Evolutionary conservation across 2,113 vertebrate species (phyloP).

Genomic region (Nyctibius bracteatus): DNA sequence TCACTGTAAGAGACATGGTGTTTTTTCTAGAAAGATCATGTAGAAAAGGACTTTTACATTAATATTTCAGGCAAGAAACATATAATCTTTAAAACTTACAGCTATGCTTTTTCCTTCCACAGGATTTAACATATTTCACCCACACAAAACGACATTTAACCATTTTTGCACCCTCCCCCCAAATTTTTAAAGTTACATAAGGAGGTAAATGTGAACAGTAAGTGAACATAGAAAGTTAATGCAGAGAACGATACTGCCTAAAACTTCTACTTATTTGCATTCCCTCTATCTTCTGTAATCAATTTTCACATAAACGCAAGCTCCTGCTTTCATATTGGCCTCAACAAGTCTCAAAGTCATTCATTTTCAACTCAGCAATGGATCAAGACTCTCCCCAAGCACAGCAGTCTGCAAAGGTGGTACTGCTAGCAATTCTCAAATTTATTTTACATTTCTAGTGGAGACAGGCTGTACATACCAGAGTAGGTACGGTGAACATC

Average conservation of each 20-base stretch:
- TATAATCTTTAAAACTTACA: background rate
- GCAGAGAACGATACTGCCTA: background rate
- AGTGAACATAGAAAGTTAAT: background rate
- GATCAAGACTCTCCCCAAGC: background rate
- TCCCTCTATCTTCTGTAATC: background rate
- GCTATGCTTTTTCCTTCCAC: rapidly evolving
- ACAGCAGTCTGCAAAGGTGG: background rate
- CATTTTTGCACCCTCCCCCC: background rate
- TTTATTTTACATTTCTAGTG: background rate
- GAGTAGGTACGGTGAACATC: constrained; percentile 95
- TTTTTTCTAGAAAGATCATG: background rate
- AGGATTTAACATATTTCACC: background rate
- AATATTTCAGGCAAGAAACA: background rate
- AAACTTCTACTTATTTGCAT: background rate
- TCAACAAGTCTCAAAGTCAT: background rate
- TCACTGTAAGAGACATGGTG: background rate
- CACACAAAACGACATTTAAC: background rate
- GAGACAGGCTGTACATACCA: constrained; percentile 75
- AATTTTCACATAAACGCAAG: background rate
- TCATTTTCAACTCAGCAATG: background rate
- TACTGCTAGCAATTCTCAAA: background rate
- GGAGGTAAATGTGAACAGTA: background rate
- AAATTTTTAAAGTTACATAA: background rate
- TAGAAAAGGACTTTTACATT: background rate
- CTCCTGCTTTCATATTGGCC: background rate